Base-by-base conservation (phyloP, 2,888 invertebrate genomes). In the Omphaloscelis lunosa region DNA sequence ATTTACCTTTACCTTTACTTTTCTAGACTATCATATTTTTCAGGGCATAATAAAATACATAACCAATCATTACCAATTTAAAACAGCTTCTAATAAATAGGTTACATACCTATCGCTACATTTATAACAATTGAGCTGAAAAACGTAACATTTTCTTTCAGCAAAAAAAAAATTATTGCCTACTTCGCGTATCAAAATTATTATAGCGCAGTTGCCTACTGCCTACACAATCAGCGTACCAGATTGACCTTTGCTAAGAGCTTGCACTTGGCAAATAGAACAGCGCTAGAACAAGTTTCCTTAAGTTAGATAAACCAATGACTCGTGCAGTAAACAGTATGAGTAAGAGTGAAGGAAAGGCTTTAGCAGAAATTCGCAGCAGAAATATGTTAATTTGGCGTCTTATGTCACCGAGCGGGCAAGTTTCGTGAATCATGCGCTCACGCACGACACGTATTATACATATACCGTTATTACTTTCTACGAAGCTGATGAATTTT, bases 391-490 rank as follows among this genome's bases (percentile, higher is more conserved):
- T 95, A 95, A 96, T 96, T 95, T 90, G 88, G 94, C 93, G 95
- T 95, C 96, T 96, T 96, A 96, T 96, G 96, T 96, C 96, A 96
- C 95, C 89, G 89, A 89, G 89, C 86, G 89, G 87, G 91, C 82
- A 74, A 92, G 92, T 92, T 95, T 95, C 91, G 96, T 96, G 96
- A 96, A 94, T 96, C 96, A 96, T 92, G 91, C 90, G 89, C 89
- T 77, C 90, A 91, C 91, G 91, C 91, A 90, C 88, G 84, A 85
- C 91, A 91, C 93, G 92, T 92, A 92, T 92, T 90, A 89, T 83
- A 87, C 81, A 82, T 90, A 90, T 91, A 95, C 96, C 96, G 96
- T 96, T 96, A 96, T 95, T 96, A 96, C 95, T 96, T 96, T 96
- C 96, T 95, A 94, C 93, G 91, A 92, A 90, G 89, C 83, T 85